Evolutionary conservation across 2,797 vertebrate species (phyloP).

Genomic region (Esox masquinongy): DNA sequence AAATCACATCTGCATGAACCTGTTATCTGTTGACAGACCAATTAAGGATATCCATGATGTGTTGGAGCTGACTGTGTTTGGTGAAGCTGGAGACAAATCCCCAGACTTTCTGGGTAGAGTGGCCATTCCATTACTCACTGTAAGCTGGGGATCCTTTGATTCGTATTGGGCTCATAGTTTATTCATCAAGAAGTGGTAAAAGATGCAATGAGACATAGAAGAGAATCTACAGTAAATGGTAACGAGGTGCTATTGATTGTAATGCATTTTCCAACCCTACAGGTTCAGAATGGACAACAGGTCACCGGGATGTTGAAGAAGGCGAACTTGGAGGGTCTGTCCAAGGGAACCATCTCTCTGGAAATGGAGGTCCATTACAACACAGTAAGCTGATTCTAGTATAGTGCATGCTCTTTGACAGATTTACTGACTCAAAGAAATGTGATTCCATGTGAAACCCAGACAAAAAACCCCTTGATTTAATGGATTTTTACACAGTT

Average conservation of each 20-base stretch:
- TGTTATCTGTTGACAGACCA: constrained; percentile 74
- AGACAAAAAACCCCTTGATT: too few species aligned
- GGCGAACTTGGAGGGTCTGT: constrained; percentile 81
- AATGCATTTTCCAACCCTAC: constrained; percentile 16
- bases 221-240: not conserved
- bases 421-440: too few species aligned
- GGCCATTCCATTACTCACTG: constrained; percentile 88
- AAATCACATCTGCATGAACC: not conserved
- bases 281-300: constrained; percentile 88
- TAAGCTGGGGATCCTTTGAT: constrained; percentile 69
- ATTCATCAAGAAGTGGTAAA: not conserved
- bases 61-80: constrained; percentile 87
- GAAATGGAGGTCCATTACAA: constrained; percentile 91
- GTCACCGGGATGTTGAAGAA: constrained; percentile 86
- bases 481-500: too few species aligned
- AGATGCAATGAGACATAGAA: not conserved
- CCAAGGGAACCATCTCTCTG: constrained; percentile 91
- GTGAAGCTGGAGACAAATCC: constrained; percentile 93
- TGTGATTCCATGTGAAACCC: too few species aligned
- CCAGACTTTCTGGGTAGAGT: constrained; percentile 91
- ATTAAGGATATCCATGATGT: constrained; percentile 94
- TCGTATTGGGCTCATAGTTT: not conserved
- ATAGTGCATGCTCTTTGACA: not conserved
- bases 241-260: not conserved
- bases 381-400: constrained; percentile 74